Evolutionary conservation across 2,888 invertebrate species (phyloP), one percentile per base, ranked within the genome.

Genomic region (Hybos culiciformis): DNA sequence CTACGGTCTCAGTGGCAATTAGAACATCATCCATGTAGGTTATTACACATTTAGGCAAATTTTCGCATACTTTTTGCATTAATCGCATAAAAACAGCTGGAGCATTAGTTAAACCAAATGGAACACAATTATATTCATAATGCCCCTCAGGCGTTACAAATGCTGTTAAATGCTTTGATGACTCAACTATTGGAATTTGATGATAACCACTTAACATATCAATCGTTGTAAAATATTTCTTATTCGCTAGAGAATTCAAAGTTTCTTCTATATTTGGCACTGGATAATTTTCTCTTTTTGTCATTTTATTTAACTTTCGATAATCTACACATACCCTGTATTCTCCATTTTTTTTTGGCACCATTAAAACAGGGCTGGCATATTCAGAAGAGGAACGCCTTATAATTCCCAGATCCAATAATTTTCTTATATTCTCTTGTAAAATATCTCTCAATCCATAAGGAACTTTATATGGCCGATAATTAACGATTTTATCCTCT

Each of bases 111-210:
- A 55, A 23, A 2, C 55, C 55, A 40, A 56, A 56, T 1, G 54
- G 53, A 50, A 57, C 51, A 5, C 55, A 43, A 7, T 52, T 53
- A 37, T 52, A 56, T 39, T 56, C 53, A 19, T 48, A 57, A 26
- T 55, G 55, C 0, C 54, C 55, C 9, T 53, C 53, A 0, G 57
- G 53, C 1, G 54, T 56, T 2, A 56, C 51, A 39, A 55, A 56
- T 1, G 48, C 47, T 2, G 53, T 56, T 12, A 45, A 51, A 19
- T 42, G 47, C n/a, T 41, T 42, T 34, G 23, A 32, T 11, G 21
- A 18, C 1, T 37, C 29, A 4, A 29, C 39, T 19, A 45, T 24
- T 1, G 38, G 21, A n/a, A 47, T 40, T 23, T 47, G 47, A 43
- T 44, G 31, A 33, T 44, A 45, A 14, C 44, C 47, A 21, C 33